phyloP scores from a whole-genome alignment of 2,113 vertebrate species.

The Oryzias curvinotus region DNA sequence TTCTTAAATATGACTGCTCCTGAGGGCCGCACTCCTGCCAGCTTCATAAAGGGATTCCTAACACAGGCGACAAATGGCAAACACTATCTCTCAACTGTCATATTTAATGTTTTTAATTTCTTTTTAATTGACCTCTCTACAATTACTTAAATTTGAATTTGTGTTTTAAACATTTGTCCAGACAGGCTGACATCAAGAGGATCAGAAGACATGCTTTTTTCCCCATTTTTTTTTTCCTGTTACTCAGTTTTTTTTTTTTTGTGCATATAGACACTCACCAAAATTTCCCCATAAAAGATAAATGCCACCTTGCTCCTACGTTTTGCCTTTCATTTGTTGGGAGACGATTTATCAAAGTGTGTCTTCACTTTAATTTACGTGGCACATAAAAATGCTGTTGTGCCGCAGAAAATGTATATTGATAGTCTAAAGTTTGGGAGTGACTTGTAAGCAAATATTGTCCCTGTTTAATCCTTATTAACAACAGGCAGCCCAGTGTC shows the following conservation, averaged over 20 bases:
- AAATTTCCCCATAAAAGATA: constrained; percentile 77
- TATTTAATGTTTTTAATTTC: constrained; percentile 12
- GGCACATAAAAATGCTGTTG: constrained; percentile 69
- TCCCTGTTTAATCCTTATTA: constrained; percentile 82
- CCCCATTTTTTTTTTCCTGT: constrained; percentile 62
- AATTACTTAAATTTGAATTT: constrained; percentile 10
- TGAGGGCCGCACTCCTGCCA: constrained; percentile 21
- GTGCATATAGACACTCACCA: constrained; percentile 74
- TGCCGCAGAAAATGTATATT: constrained; percentile 79
- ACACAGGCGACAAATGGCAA: constrained; percentile 39
- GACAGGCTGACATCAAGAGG: constrained; percentile 57
- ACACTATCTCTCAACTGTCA: constrained; percentile 8
- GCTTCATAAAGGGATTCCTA: constrained; percentile 25
- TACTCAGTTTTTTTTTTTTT: constrained; percentile 67
- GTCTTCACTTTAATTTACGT: constrained; percentile 72
- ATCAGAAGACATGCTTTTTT: constrained; percentile 57
- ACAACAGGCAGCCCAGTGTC: constrained; percentile 61
- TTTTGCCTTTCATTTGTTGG: constrained; percentile 76
- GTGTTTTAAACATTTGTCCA: constrained; percentile 39
- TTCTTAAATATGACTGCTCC: constrained; percentile 45
- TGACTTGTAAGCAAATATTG: constrained; percentile 78
- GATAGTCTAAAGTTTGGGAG: constrained; percentile 77
- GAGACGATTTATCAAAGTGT: constrained; percentile 78
- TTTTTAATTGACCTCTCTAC: constrained; percentile 11
- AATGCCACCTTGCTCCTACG: constrained; percentile 65